Base-by-base conservation (phyloP, 2,888 invertebrate species). In the Drosophila aldrichi region DNA sequence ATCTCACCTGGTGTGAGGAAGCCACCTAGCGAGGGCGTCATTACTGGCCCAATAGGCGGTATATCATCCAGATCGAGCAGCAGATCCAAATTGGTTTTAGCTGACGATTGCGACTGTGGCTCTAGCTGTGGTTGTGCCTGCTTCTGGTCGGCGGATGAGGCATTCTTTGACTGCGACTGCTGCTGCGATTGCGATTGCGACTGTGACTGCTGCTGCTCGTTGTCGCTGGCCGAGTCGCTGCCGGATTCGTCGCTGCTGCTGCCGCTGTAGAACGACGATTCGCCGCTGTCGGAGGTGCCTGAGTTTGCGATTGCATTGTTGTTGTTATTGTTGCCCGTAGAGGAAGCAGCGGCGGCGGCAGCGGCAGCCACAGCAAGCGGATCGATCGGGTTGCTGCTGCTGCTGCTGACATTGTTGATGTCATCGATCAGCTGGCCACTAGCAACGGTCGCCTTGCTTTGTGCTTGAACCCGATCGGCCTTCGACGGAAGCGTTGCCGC, bases 1-100 rank as follows among this genome's bases (percentile, higher is more conserved):
- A 8, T 10, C 20, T 46, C 7, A 74, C 95, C 93, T 14, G 96
- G 96, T 1, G 96, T 95, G 40, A 97, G 93, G 87, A 97, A 95
- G 2, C 96, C 96, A 49, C 97, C 97, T 40, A 96, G 93, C 0
- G 97, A 97, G 71, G 97, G 97, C 38, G 97, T 97, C 95, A 97
- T 95, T 38, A 93, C 89, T 8, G 92, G 91, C 2, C 91, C 92
- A 14, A 96, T 95, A 52, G 97, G 96, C 43, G 96, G 95, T 63
- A 95, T 95, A 90, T 95, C 95, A 91, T 96, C 97, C 77, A 98
- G 93, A 91, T 98, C 98, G 43, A 98, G 92, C 12, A 98, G 93
- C 18, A 98, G 93, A 92, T 98, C 98, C 74, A 97, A 93, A 93
- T 97, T 97, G 7, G 96, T 94, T 90, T 95, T 94, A 38, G 90